phyloP scores from a whole-genome alignment of 2,113 vertebrate genomes.

The Vombatus ursinus region DNA sequence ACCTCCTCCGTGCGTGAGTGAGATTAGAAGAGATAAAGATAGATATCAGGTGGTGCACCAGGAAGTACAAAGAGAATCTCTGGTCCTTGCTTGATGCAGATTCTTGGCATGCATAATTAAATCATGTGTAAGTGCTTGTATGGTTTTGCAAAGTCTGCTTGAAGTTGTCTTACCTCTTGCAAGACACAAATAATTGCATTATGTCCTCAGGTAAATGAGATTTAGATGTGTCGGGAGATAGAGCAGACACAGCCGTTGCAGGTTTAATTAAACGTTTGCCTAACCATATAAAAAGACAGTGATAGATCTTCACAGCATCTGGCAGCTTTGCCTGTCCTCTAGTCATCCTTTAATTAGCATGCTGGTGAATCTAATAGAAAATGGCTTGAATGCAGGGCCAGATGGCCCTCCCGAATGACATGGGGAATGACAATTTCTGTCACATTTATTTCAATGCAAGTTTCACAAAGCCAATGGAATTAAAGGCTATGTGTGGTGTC shows the following conservation, averaged over 20 bases:
- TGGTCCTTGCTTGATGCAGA: slow-evolving; percentile 39
- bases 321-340: slow-evolving; percentile 74
- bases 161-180: slow-evolving; percentile 69
- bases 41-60: slow-evolving; percentile 40
- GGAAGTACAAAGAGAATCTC: slow-evolving; percentile 36
- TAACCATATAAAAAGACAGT: slow-evolving; percentile 81
- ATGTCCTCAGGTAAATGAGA: slow-evolving; percentile 75
- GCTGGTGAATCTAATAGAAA: slow-evolving; percentile 81
- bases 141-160: slow-evolving; percentile 55
- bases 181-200: slow-evolving; percentile 53
- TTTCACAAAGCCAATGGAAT: slow-evolving; percentile 12
- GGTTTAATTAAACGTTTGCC: slow-evolving; percentile 82
- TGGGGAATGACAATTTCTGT: slow-evolving; percentile 75
- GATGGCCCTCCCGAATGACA: slow-evolving; percentile 80
- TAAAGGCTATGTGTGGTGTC: background rate
- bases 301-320: slow-evolving; percentile 80
- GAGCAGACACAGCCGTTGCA: slow-evolving; percentile 73
- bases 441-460: slow-evolving; percentile 70
- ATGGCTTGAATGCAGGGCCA: slow-evolving; percentile 76
- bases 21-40: background rate
- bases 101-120: slow-evolving; percentile 53
- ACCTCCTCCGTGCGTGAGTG: background rate
- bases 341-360: slow-evolving; percentile 78
- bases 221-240: slow-evolving; percentile 59
- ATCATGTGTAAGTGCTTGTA: slow-evolving; percentile 46